Evolutionary conservation across 2,888 invertebrate genomes (phyloP).

Genomic region (Brenthis ino): DNA sequence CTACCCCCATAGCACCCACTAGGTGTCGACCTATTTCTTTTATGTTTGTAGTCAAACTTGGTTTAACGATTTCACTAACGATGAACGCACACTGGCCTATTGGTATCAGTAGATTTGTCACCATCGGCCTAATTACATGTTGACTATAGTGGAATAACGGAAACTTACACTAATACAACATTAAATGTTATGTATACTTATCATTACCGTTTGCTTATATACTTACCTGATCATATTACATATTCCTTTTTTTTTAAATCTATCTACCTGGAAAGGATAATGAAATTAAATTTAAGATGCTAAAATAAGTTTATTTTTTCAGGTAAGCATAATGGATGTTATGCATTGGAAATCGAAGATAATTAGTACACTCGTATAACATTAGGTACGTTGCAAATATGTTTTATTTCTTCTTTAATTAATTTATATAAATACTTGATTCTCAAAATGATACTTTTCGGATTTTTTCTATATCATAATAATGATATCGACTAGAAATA

Average conservation of each 20-base stretch:
- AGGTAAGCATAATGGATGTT: slow-evolving; percentile 35
- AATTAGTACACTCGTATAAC: slow-evolving; percentile 17
- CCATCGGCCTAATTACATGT: slow-evolving; percentile 7
- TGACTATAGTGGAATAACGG: not conserved
- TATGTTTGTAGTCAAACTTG: slow-evolving; percentile 47
- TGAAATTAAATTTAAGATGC: not conserved
- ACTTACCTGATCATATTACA: no score
- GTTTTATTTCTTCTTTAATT: not conserved
- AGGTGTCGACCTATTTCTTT: slow-evolving; percentile 57
- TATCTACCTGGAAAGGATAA: no score
- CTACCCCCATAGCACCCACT: slow-evolving; percentile 56
- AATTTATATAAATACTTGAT: not conserved
- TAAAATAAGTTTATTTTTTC: slow-evolving; percentile 22
- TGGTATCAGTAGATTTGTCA: slow-evolving; percentile 12
- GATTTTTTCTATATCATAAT: not conserved
- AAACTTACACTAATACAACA: not conserved
- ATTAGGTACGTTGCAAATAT: slow-evolving; percentile 24
- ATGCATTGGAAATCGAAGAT: slow-evolving; percentile 14
- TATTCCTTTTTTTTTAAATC: no score
- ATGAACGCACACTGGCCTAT: slow-evolving; percentile 22
- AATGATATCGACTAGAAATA: no score
- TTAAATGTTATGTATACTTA: not conserved
- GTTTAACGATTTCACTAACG: slow-evolving; percentile 33
- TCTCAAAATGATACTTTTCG: not conserved
- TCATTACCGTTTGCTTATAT: no score